Evolutionary conservation across 1,140 invertebrate genomes (phyloP).

Genomic region (Caenorhabditis inopinata): DNA sequence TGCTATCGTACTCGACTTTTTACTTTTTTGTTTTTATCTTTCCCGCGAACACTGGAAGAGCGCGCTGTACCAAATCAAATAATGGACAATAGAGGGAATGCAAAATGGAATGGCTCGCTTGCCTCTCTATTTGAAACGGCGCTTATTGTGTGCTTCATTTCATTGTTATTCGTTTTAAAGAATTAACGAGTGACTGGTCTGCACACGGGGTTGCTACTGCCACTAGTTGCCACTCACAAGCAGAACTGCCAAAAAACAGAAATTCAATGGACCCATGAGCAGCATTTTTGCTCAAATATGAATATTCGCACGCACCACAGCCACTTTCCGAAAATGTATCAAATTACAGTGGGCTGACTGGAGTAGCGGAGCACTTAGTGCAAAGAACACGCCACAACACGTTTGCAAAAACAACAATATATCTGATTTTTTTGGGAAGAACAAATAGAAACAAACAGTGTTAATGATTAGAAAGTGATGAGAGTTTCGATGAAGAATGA

Average conservation of each 20-base stretch:
- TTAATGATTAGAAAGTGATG: too few species aligned
- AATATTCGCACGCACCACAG: slow-evolving; percentile 27
- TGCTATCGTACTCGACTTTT: neutral
- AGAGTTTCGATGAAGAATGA: too few species aligned
- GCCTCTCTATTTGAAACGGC: neutral
- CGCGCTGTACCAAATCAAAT: slow-evolving; percentile 25
- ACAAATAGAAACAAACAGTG: too few species aligned
- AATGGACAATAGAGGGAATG: slow-evolving; percentile 18
- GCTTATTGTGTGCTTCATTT: slow-evolving; percentile 27
- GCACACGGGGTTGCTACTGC: neutral
- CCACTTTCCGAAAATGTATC: neutral
- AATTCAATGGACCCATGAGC: neutral
- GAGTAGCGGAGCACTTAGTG: too few species aligned
- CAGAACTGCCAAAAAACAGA: too few species aligned
- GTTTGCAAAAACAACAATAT: neutral
- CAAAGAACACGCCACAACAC: neutral
- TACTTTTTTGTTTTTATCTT: slow-evolving; percentile 2
- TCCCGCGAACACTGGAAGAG: slow-evolving; percentile 6
- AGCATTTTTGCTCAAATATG: neutral
- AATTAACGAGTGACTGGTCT: slow-evolving; percentile 11
- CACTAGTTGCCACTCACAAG: too few species aligned
- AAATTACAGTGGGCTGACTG: neutral
- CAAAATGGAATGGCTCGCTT: neutral
- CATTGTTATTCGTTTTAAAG: slow-evolving; percentile 1
- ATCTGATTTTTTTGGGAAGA: too few species aligned